phyloP scores from a whole-genome alignment of 53 echinoderm and acorn worm genomes.

The Patiria pectinifera region DNA sequence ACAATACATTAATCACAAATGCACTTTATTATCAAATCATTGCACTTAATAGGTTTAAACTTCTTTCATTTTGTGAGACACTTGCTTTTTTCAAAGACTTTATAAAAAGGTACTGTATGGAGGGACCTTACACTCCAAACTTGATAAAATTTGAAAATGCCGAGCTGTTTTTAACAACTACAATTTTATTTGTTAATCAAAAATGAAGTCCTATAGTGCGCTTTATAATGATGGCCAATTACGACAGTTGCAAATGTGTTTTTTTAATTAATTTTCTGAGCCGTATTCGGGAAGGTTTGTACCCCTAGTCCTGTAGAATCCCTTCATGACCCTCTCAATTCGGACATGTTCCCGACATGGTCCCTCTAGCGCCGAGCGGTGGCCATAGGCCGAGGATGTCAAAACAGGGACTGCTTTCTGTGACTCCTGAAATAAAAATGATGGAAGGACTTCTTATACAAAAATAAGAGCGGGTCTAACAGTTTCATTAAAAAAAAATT shows the following conservation, averaged over 20 bases:
- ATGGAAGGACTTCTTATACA: not conserved
- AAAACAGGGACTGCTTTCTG: conserved; percentile 90
- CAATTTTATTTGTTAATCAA: too few relatives aligned
- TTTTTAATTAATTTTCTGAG: conserved; percentile 65
- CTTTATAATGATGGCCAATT: too few relatives aligned
- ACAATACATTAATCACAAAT: too few relatives aligned
- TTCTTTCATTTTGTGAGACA: too few relatives aligned
- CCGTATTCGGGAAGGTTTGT: conserved; percentile 91
- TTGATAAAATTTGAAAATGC: too few relatives aligned
- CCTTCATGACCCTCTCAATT: conserved; percentile 95
- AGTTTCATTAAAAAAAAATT: not conserved
- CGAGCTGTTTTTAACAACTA: too few relatives aligned
- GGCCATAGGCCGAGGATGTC: conserved; percentile 94
- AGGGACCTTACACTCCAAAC: too few relatives aligned
- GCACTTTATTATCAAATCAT: too few relatives aligned
- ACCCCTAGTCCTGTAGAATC: conserved; percentile 96
- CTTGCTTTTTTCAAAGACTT: too few relatives aligned
- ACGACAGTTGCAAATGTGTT: not conserved
- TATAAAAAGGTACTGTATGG: too few relatives aligned
- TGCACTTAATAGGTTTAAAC: too few relatives aligned
- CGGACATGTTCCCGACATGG: conserved; percentile 85
- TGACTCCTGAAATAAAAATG: conserved; percentile 65
- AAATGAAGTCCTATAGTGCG: too few relatives aligned
- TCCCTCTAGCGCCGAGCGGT: conserved; percentile 72
- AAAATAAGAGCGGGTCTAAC: not conserved